Conservation (phyloP, 37 sponge, comb jelly and placozoan genomes). For the Ianthella basta region DNA sequence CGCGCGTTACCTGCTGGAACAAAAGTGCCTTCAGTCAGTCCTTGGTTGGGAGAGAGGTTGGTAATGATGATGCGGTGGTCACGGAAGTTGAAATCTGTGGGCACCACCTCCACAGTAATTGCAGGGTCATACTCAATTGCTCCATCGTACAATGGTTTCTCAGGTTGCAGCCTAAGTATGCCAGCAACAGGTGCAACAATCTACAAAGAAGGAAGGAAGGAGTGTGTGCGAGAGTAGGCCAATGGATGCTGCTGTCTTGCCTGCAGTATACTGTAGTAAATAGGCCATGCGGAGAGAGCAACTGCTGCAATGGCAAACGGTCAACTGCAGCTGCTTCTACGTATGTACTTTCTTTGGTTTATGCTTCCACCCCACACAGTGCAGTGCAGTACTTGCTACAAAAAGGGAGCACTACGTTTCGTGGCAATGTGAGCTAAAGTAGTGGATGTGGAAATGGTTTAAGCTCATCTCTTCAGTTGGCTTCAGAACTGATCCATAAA, state of each 20-base stretch:
- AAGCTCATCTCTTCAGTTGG: no score
- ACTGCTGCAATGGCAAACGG: no score
- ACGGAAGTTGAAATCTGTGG: conserved; percentile 59
- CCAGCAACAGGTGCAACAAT: conserved; percentile 74
- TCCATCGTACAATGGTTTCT: neutral
- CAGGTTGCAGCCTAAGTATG: conserved; percentile 11
- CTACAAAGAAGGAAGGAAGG: conserved; percentile 30
- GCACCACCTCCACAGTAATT: conserved; percentile 41
- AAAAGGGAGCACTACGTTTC: no score
- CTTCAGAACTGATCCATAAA: no score
- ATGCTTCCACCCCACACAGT: no score
- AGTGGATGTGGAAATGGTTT: no score
- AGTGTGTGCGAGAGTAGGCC: neutral
- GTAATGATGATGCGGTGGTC: conserved; percentile 53
- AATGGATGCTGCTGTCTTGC: neutral
- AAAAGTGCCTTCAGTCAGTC: conserved; percentile 1
- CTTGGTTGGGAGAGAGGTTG: conserved; percentile 47
- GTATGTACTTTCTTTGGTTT: no score
- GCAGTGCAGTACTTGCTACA: no score
- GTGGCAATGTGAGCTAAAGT: no score
- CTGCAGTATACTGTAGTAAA: neutral
- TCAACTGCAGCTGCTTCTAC: no score
- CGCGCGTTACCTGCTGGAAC: neutral
- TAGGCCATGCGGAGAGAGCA: no score
- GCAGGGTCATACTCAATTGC: conserved; percentile 9